Conservation (phyloP, 2,797 vertebrate genomes). For the Emys orbicularis region DNA sequence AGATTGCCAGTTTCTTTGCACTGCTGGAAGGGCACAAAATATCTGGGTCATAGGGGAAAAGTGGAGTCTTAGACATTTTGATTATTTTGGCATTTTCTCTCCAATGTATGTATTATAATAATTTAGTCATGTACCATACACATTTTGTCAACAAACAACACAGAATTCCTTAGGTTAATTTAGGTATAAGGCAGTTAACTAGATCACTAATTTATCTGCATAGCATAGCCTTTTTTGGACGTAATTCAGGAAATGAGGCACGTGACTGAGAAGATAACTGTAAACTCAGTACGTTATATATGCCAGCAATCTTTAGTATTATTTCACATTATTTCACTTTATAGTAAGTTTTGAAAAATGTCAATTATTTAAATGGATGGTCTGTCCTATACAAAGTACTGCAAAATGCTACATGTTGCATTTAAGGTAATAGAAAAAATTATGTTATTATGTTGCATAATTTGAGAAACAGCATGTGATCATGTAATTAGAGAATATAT, state of each 20-base stretch:
- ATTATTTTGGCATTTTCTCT: neutral
- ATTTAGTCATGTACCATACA: neutral
- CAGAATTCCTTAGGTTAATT: rapidly evolving
- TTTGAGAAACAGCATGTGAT: neutral
- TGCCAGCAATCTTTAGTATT: neutral
- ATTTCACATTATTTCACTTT: neutral
- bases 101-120: neutral
- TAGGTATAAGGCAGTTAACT: neutral
- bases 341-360: neutral
- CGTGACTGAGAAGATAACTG: neutral
- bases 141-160: neutral
- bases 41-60: neutral
- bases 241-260: neutral
- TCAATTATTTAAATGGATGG: neutral
- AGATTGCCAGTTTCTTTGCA: neutral
- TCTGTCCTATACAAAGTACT: neutral
- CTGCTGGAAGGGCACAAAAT: neutral
- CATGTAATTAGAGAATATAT: slow-evolving; percentile 19
- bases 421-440: neutral
- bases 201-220: neutral
- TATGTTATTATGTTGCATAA: neutral
- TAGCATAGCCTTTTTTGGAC: neutral
- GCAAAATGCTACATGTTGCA: rapidly evolving
- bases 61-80: neutral
- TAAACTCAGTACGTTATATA: neutral